Base-by-base conservation (phyloP, 2,888 invertebrate species). In the Drosophila falleni region DNA sequence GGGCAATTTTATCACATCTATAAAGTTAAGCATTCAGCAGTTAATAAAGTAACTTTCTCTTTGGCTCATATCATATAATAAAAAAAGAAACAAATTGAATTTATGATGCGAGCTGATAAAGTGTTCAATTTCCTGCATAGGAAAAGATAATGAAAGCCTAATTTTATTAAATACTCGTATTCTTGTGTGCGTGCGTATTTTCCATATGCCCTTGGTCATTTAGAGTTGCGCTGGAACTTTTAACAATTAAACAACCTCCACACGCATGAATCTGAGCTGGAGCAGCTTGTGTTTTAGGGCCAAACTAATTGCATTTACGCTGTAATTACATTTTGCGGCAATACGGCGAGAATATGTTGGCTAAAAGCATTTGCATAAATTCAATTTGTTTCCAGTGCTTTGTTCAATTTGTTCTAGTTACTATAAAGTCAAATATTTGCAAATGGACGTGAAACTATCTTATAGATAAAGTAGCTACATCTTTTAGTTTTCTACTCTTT, bases 291-390 rank as follows among this genome's bases (percentile, higher is more conserved):
- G 56, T 35, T 54, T 54, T 41, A 31, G 44, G 42, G 16, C n/a
- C 19, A 6, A 16, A 39, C 56, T 77, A 74, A 77, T 78, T 63
- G 71, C 74, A 74, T 78, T 59, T 58, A 42, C 31, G n/a, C 33
- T 35, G 35, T 74, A 78, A 78, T 74, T 74, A 39, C 61, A 39
- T 77, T 77, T 49, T 64, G 72, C 54, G 72, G 63, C 51, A 13
- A 56, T 23, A 41, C 41, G 44, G 11, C 3, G 19, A 55, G 47
- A 39, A 37, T 54, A 44, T 26, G 37, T 58, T 54, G 61, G 44
- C 69, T 54, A 69, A 74, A 65, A 73, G 78, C 70, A 55, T 74
- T 58, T 73, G 61, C 72, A 61, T 44, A 39, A 50, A 58, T 58
- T 54, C 51, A 37, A 58, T 58, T 71, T 66, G 33, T n/a, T 33